phyloP scores from a whole-genome alignment of 1,140 invertebrate genomes.

The Drosophila hydei region DNA sequence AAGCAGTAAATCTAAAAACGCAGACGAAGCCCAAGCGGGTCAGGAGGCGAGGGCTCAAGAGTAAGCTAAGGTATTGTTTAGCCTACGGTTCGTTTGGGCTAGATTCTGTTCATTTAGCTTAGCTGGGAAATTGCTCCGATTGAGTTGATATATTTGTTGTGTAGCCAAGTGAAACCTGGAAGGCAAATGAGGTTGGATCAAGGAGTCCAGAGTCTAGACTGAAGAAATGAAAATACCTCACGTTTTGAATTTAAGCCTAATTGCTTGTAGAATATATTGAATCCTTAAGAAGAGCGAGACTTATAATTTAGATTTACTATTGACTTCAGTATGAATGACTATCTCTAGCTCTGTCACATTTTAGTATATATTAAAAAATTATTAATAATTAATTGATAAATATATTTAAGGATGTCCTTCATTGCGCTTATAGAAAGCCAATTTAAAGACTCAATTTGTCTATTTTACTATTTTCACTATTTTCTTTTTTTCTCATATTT shows the following conservation, averaged over 20 bases:
- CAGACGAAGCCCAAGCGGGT: constrained; percentile 25
- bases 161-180: constrained; percentile 19
- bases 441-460: no score
- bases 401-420: no score
- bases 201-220: background rate
- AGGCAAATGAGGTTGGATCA: constrained; percentile 17
- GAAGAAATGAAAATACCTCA: constrained; percentile 2
- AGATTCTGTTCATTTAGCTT: constrained; percentile 35
- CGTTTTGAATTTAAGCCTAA: background rate
- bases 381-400: no score
- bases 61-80: constrained; percentile 13
- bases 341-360: no score
- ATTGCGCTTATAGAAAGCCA: no score
- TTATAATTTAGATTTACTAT: no score
- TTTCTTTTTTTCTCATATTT: no score
- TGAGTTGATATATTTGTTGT: constrained; percentile 41
- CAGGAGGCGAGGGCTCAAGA: background rate
- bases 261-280: background rate
- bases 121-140: constrained; percentile 45
- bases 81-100: constrained; percentile 11
- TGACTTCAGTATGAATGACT: no score
- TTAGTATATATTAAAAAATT: no score
- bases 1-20: constrained; percentile 72
- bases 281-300: no score
- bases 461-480: no score